Conservation (phyloP, 1,140 invertebrate species). For the Caenorhabditis inopinata region DNA sequence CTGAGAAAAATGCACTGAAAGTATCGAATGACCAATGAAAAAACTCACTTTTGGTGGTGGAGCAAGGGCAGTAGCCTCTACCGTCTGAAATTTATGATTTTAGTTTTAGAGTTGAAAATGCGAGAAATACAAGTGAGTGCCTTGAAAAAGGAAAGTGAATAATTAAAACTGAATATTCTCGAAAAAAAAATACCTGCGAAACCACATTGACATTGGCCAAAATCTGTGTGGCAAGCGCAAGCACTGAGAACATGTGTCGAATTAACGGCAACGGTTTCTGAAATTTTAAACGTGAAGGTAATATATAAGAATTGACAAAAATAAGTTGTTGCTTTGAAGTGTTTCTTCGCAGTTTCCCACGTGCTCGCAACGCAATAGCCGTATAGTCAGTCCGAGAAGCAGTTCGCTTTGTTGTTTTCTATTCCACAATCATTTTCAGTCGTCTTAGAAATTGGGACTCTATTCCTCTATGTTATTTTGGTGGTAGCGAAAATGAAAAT, state of each 20-base stretch:
- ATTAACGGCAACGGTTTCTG: background rate
- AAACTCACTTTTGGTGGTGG: background rate
- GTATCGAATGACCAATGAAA: background rate
- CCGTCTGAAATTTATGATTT: background rate
- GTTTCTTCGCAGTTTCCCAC: background rate
- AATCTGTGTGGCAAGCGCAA: conserved; percentile 61
- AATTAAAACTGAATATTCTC: no score
- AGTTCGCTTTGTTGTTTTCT: background rate
- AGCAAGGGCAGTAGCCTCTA: background rate
- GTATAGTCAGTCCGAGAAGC: no score
- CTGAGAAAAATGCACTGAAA: background rate
- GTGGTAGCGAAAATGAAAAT: background rate
- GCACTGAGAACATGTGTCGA: conserved; percentile 60
- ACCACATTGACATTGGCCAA: conserved; percentile 63
- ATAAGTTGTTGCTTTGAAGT: background rate
- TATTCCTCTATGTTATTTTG: background rate
- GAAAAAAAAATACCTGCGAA: conserved; percentile 50
- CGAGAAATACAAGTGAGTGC: background rate
- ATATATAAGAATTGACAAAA: background rate
- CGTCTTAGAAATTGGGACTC: background rate
- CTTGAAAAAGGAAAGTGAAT: no score
- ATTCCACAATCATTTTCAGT: background rate
- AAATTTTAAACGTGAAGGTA: background rate
- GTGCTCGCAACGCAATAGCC: background rate
- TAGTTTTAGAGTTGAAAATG: no score